These are phyloP conservation scores for Drosophila baimaii DNA, from an alignment of 1,140 invertebrate species.

Conservation along the genomic window DNA sequence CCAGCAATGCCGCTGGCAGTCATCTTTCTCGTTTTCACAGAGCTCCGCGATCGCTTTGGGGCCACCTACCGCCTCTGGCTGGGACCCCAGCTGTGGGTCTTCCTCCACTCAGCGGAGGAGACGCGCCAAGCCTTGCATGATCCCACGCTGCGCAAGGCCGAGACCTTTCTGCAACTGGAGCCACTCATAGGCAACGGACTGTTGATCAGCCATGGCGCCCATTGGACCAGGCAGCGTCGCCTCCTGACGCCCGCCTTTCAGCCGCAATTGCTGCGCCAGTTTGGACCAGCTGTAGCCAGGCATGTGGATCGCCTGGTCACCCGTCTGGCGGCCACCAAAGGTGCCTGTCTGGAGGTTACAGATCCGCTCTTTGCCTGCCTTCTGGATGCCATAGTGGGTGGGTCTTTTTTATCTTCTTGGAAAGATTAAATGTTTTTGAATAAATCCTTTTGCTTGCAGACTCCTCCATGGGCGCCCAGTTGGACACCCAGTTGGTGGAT, in stretches of 20 bases:
- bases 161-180: conserved; percentile 66
- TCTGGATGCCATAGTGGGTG: conserved; percentile 75
- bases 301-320: conserved; percentile 60
- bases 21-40: conserved; percentile 69
- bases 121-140: conserved; percentile 71
- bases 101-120: conserved; percentile 73
- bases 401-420: neutral
- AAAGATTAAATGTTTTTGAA: neutral
- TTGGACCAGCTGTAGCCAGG: conserved; percentile 28
- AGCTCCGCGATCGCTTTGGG: conserved; percentile 56
- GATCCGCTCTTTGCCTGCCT: conserved; percentile 74
- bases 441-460: conserved; percentile 30
- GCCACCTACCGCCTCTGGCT: conserved; percentile 74
- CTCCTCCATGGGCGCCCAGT: conserved; percentile 74
- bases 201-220: conserved; percentile 67
- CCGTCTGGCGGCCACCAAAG: conserved; percentile 25
- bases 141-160: conserved; percentile 57
- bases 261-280: conserved; percentile 56
- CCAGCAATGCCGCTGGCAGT: conserved; percentile 27
- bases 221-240: conserved; percentile 68
- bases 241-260: conserved; percentile 72
- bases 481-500: conserved; percentile 52
- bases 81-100: conserved; percentile 76
- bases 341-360: conserved; percentile 57
- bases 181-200: conserved; percentile 74